A percentile compares a stretch with the other conserved stretches of the same genome.
Evolutionary conservation across 2,797 vertebrate genomes (phyloP).

Genomic region (Margarornis squamiger): DNA sequence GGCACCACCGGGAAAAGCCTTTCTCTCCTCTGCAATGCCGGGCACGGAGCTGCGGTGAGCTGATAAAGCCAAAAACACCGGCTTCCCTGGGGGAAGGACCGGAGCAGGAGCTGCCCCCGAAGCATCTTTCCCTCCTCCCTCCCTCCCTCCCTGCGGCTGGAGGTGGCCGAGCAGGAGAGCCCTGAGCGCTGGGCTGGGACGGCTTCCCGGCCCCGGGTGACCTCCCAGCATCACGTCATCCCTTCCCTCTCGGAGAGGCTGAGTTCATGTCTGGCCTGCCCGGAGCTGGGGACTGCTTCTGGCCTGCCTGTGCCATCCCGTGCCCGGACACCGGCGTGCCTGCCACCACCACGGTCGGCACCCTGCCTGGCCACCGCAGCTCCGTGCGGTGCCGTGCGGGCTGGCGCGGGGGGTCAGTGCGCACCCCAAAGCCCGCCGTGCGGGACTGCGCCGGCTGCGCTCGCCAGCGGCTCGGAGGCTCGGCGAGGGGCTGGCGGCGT

Average conservation of each 20-base stretch:
- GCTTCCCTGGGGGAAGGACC: not conserved
- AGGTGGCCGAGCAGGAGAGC: not conserved
- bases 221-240: conserved; percentile 13
- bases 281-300: not conserved
- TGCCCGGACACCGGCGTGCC: not conserved
- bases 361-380: fast-evolving
- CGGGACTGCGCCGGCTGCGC: not conserved
- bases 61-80: conserved; percentile 7
- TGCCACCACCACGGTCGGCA: fast-evolving
- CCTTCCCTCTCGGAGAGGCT: not conserved
- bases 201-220: not conserved
- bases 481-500: not conserved
- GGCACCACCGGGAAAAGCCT: conserved; percentile 1
- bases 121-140: not conserved
- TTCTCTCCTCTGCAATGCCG: not conserved
- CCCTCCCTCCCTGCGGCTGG: not conserved
- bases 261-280: conserved; percentile 38
- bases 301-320: not conserved
- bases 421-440: not conserved
- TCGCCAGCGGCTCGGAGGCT: not conserved
- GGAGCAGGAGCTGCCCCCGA: not conserved
- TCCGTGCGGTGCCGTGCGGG: not conserved
- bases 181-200: not conserved
- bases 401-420: fast-evolving
- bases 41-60: not conserved